These are phyloP conservation scores for Morbakka virulenta DNA, from an alignment of 30 jellyfish, hydroid and myxozoan genomes.

Conservation along the genomic window DNA sequence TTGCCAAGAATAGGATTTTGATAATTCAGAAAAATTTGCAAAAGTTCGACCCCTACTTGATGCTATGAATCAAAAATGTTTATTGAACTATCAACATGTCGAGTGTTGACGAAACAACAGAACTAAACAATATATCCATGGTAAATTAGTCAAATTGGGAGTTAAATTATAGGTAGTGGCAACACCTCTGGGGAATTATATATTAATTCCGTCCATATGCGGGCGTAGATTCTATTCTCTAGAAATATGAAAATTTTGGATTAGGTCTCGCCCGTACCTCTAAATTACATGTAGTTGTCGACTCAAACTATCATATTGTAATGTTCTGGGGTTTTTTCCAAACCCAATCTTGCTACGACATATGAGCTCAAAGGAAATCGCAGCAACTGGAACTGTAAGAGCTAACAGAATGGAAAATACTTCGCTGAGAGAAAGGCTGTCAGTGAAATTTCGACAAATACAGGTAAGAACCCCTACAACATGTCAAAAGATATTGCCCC, in stretches of 20 bases:
- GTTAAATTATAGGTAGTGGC: not conserved
- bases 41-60: not conserved
- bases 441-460: not conserved
- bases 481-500: not conserved
- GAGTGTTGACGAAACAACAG: not conserved
- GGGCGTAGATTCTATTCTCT: not conserved
- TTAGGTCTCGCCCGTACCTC: not conserved
- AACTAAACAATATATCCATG: not conserved
- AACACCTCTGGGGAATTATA: not conserved
- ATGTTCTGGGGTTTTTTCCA: not conserved
- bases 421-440: slow-evolving; percentile 13
- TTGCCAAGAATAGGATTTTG: not conserved
- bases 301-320: not conserved
- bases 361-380: not conserved
- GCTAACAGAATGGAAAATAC: not conserved
- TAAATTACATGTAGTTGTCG: not conserved
- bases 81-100: not conserved
- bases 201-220: not conserved
- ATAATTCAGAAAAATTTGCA: not conserved
- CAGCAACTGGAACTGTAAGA: slow-evolving; percentile 19
- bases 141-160: not conserved
- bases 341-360: not conserved
- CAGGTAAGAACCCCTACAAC: slow-evolving; percentile 7
- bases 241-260: not conserved
- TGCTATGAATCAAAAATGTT: not conserved